phyloP scores from a whole-genome alignment of 2,888 invertebrate species.

The Eupithecia subumbrata region DNA sequence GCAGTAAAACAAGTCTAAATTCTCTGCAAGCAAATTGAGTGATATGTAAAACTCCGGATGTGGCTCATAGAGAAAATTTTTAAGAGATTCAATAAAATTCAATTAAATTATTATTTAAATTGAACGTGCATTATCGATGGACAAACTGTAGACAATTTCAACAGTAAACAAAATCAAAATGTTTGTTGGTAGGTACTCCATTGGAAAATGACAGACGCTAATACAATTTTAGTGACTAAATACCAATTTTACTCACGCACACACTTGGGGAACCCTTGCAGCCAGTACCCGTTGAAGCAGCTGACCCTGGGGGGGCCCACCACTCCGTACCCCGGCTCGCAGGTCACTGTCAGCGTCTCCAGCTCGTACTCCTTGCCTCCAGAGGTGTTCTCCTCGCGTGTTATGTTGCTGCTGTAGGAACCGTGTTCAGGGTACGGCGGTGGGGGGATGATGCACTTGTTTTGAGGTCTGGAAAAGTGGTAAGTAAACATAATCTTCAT shows the following conservation, averaged over 20 bases:
- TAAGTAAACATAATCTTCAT: background rate
- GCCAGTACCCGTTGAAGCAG: conserved; percentile 14
- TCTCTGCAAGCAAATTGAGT: no score
- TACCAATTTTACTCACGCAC: conserved; percentile 1
- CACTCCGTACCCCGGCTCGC: conserved; percentile 7
- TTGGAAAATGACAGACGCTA: no score
- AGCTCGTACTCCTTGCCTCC: conserved; percentile 1
- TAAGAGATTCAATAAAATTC: background rate
- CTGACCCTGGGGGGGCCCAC: background rate
- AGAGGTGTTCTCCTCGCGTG: background rate
- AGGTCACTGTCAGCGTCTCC: background rate
- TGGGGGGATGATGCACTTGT: background rate
- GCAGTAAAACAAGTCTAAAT: no score
- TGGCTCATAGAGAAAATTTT: no score
- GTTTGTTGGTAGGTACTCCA: no score
- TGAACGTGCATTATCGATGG: no score
- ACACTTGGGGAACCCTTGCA: conserved; percentile 8
- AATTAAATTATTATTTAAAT: no score
- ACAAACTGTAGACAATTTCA: no score
- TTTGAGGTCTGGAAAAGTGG: background rate
- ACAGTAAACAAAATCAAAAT: no score
- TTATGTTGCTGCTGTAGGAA: background rate
- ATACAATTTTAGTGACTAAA: no score
- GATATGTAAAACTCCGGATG: no score
- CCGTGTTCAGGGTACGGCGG: conserved; percentile 13